Conservation (phyloP, 2,888 invertebrate genomes). For the Ochropacha duplaris region DNA sequence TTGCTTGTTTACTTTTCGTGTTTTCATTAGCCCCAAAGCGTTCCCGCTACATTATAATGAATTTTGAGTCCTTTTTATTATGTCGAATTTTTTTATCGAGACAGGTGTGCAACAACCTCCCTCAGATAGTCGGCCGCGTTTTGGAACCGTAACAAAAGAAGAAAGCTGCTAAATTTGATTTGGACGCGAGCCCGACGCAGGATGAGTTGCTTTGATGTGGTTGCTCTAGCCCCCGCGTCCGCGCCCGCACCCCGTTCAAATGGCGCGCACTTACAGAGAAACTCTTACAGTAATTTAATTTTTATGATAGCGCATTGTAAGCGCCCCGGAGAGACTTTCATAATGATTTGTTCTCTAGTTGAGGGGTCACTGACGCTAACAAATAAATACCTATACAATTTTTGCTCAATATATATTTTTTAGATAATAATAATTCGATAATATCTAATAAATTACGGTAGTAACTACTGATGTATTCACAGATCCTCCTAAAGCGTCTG, state of each 20-base stretch:
- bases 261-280: slow-evolving; percentile 77
- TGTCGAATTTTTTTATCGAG: slow-evolving; percentile 20
- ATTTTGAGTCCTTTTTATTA: slow-evolving; percentile 21
- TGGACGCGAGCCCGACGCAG: slow-evolving; percentile 59
- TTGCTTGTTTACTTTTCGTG: slow-evolving; percentile 49
- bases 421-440: background rate
- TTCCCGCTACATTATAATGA: slow-evolving; percentile 28
- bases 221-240: slow-evolving; percentile 47
- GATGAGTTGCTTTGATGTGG: slow-evolving; percentile 78
- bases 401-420: background rate
- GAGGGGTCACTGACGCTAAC: slow-evolving; percentile 33
- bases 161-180: slow-evolving; percentile 79
- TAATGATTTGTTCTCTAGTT: slow-evolving; percentile 57
- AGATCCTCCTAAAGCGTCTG: slow-evolving; percentile 29
- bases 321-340: slow-evolving; percentile 67
- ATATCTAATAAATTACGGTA: background rate
- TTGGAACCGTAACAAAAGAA: slow-evolving; percentile 65
- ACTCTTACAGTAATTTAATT: slow-evolving; percentile 80
- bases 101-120: slow-evolving; percentile 32
- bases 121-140: slow-evolving; percentile 49
- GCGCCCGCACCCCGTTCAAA: slow-evolving; percentile 49
- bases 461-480: slow-evolving; percentile 1
- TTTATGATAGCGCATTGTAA: slow-evolving; percentile 81
- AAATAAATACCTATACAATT: background rate
- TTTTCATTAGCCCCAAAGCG: slow-evolving; percentile 38